Base-by-base conservation (phyloP, 1,140 invertebrate genomes). In the Gonatopus flavifemur region DNA sequence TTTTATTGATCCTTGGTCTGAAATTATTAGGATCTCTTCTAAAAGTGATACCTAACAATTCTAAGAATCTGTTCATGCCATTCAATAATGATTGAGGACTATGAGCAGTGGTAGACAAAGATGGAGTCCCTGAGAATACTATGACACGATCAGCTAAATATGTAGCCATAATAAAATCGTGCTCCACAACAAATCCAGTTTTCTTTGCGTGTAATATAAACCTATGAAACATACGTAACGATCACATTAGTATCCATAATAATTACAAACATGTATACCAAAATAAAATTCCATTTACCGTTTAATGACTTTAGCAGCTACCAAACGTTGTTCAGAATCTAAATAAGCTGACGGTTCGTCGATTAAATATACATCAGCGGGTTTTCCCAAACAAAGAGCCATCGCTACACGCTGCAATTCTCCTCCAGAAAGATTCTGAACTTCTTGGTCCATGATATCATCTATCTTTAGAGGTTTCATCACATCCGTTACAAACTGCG, bases 161-260 rank as follows among this genome's bases (percentile, higher is more conserved):
- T 0, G 98, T 99, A 2, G 96, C 96, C 98, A 99, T 99, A 44
- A 99, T 99, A 69, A 99, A 99, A 84, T 99, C 98, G 86, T 99
- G 98, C 84, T 99, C 98, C 1, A 99, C 98, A 21, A 99, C 89
- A 77, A 99, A 99, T 21, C 96, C 98, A 20, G 97, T 99, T 74
- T 98, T 97, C 81, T 99, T 99, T 0, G 97, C 94, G 70, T 99
- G 97, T 30, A 99, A 81, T 76, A 99, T 98, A 72, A 98, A 99
- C 59, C 96, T 97, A 67, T 44, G 78, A 77, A 61, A 55, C 48
- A 25, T 16, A 32, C 16, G 2, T 13, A 20, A 39, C 4, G 33
- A 56, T 46, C 9, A 5, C 3, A 18, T 12, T 33, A 18, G 16
- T 12, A 25, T 30, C 43, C 3, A 2, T 50, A 16, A 7, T n/a